Base-by-base conservation (phyloP, 2,113 vertebrate species). In the Athene cunicularia region DNA sequence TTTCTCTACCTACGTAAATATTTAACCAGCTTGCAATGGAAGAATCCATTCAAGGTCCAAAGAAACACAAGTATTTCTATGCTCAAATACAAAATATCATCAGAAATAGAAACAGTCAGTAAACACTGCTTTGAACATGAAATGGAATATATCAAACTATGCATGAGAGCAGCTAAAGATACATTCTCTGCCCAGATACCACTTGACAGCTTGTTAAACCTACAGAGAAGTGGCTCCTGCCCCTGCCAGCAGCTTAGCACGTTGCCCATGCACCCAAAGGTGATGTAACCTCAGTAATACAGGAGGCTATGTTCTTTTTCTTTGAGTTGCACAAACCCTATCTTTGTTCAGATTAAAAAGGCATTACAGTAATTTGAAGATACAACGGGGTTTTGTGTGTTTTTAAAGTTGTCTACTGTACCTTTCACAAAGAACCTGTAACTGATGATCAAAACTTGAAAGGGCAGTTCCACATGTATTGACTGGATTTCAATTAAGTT, bases 381-480 rank as follows among this genome's bases (percentile, higher is more conserved):
- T 11, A 9, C 0, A 2, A 35, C 9, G 15, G 21, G 26, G 7
- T 22, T 67, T 67, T 35, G 17, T 7, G 6, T 2, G 8, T 24
- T 79, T 62, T 37, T 26, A 19, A 21, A 30, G 26, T 14, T 14
- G 28, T 5, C 50, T 18, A 6, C 27, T 12, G n/a, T 56, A 26
- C 55, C 14, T 80, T 55, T 80, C 49, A 62, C 5, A 1, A 64
- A 80, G n/a, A 45, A 14, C 22, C 32, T 12, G 22, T 4, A 21
- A 39, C 64, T 13, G 24, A 30, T 20, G 8, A 45, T 23, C 43
- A n/a, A 24, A 67, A 11, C 37, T 35, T 33, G 12, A n/a, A 22
- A 53, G 72, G 49, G 35, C 30, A 47, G 19, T 27, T 88, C 47
- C 47, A 41, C 16, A 6, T 4, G 13, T n/a, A 18, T 56, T 55